Evolutionary conservation across 2,797 vertebrate species (phyloP), one percentile per base, ranked within the genome.

Genomic region (Columba guinea): DNA sequence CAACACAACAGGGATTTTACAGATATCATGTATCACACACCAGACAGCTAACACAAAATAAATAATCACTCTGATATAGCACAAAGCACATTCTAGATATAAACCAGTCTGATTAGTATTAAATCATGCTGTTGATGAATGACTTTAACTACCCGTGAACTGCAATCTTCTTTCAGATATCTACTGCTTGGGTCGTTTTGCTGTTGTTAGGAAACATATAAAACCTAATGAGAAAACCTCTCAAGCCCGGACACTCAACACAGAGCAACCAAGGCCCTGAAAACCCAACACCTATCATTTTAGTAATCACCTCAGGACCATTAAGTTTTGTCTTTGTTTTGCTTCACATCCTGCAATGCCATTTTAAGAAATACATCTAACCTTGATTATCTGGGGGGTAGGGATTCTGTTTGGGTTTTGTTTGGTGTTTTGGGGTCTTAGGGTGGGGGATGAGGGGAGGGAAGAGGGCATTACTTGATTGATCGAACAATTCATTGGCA

Each of bases 151-250:
- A 76, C 7, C 52, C 48, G 86, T 60, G 67, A 90, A 79, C 26
- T 62, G 63, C 73, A 87, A 49, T 49, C 16, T 74, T 91, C 41
- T 51, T 87, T 69, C 59, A 84, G 58, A 52, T 69, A 91, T 63
- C 41, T 59, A 69, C 48, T 63, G 59, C 59, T 62, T 90, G 76
- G 73, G 75, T 68, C 19, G 4, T 69, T 91, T 65, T 37, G 84
- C 0, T 81, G 51, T 18, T 87, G 60, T 44, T 55, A 53, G 16
- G 64, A 95, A 84, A 69, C 15, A 32, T 4, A 53, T 8, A 68
- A 93, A 93, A 86, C 52, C 34, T 56, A 81, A 91, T 41, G 44
- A 91, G 58, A 92, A 93, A 82, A 67, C 5, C 37, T 79, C 89
- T 84, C 59, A 89, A 69, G 56, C 63, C 55, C 65, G 55, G 69